Percentiles rank a stretch among this genome's conserved stretches.
These are phyloP conservation scores for Tribolium freemani DNA, from an alignment of 2,888 invertebrate genomes.

Conservation along the genomic window DNA sequence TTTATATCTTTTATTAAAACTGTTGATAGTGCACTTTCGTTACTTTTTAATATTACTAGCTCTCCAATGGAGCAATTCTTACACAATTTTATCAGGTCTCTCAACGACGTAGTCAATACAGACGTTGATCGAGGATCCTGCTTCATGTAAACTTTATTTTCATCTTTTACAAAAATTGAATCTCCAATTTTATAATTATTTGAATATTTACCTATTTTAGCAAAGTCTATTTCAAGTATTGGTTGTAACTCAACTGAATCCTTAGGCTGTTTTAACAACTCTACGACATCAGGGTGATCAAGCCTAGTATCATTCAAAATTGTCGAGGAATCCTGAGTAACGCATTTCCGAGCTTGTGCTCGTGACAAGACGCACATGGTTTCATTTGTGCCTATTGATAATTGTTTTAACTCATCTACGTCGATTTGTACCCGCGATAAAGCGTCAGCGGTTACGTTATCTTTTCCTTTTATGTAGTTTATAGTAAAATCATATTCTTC, in stretches of 20 bases:
- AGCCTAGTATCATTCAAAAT: neutral
- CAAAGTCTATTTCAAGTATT: neutral
- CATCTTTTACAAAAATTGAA: too few relatives aligned
- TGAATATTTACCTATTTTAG: neutral
- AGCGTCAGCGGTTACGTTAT: neutral
- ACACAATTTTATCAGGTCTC: slow-evolving; percentile 1
- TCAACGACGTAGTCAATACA: neutral
- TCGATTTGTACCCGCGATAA: slow-evolving; percentile 1
- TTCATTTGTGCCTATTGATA: neutral
- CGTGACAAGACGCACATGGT: neutral
- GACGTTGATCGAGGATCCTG: neutral
- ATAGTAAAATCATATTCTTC: slow-evolving; percentile 31
- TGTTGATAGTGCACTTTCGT: too few relatives aligned
- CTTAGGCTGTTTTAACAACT: neutral
- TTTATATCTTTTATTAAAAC: neutral
- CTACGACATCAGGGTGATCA: neutral
- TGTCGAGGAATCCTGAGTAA: neutral
- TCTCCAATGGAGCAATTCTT: neutral
- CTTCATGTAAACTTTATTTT: too few relatives aligned
- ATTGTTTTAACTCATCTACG: slow-evolving; percentile 33
- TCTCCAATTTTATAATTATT: neutral
- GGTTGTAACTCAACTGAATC: neutral
- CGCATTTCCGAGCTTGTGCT: neutral
- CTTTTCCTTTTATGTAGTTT: neutral
- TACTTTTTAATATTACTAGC: neutral